A percentile compares a stretch with the other conserved stretches of the same genome.
These are phyloP conservation scores for Aphodius sticticus DNA, from an alignment of 2,888 invertebrate species.

Conservation along the genomic window DNA sequence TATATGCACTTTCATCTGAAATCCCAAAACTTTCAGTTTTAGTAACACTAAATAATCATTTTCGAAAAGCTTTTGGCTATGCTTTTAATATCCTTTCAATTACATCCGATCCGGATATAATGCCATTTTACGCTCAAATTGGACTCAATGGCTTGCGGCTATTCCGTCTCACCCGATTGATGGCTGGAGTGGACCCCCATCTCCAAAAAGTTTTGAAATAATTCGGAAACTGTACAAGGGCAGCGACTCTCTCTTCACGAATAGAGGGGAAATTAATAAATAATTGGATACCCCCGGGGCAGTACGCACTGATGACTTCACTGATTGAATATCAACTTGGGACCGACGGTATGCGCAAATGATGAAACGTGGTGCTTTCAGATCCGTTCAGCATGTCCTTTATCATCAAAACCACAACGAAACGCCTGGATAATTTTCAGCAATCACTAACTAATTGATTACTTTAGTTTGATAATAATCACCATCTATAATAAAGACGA, in stretches of 20 bases:
- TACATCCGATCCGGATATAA: not conserved
- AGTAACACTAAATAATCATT: not conserved
- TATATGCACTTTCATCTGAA: too few species aligned
- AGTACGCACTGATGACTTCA: conserved; percentile 49
- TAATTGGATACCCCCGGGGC: conserved; percentile 50
- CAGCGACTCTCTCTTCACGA: conserved; percentile 25
- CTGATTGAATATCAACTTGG: conserved; percentile 52
- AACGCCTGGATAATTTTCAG: too few species aligned
- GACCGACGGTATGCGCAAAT: not conserved
- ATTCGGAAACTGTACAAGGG: conserved; percentile 23
- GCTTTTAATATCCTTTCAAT: not conserved
- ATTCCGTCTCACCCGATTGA: not conserved
- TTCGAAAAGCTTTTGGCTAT: not conserved
- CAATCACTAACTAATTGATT: too few species aligned
- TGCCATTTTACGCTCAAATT: not conserved
- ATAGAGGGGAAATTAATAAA: conserved; percentile 53
- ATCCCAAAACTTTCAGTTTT: not conserved
- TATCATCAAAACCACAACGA: too few species aligned
- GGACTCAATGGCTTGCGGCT: not conserved
- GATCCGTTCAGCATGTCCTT: not conserved
- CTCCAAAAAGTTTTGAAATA: conserved; percentile 29
- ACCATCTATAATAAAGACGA: too few species aligned
- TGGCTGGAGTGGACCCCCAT: not conserved
- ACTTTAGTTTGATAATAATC: too few species aligned
- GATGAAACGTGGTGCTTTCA: not conserved